A percentile compares a stretch with the other conserved stretches of the same genome.
These are phyloP conservation scores for Calyptommatus sinebrachiatus DNA, from an alignment of 2,113 vertebrate genomes.

Conservation along the genomic window DNA sequence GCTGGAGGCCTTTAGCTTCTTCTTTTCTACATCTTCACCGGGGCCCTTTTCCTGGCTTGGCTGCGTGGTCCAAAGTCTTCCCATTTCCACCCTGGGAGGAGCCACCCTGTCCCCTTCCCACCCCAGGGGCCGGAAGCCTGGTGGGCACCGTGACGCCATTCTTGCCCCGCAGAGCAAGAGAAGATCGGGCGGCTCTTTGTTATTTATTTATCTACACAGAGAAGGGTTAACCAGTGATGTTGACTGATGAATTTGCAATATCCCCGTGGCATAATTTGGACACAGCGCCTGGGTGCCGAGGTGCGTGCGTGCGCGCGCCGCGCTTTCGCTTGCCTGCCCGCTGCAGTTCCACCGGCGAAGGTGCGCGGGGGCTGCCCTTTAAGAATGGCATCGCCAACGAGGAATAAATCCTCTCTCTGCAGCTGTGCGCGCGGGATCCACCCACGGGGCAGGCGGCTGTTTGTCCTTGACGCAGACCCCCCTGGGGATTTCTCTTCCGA, in stretches of 20 bases:
- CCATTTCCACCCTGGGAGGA: neutral
- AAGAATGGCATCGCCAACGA: constrained; percentile 77
- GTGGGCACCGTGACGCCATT: too few relatives aligned
- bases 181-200: neutral
- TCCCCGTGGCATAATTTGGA: constrained; percentile 78
- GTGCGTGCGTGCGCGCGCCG: constrained; percentile 65
- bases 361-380: constrained; percentile 74
- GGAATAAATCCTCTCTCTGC: constrained; percentile 77
- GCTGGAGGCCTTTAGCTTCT: neutral
- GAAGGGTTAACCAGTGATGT: constrained; percentile 75
- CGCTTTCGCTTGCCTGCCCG: constrained; percentile 74
- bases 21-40: neutral
- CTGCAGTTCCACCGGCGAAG: constrained; percentile 83
- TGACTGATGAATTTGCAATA: constrained; percentile 79
- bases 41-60: neutral
- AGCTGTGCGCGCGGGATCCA: constrained; percentile 71
- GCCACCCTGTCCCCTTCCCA: neutral
- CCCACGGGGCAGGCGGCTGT: constrained; percentile 71
- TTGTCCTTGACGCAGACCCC: constrained; percentile 72
- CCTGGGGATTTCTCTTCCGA: constrained; percentile 56
- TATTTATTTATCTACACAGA: neutral
- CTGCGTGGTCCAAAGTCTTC: too few relatives aligned
- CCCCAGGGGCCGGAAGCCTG: neutral
- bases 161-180: neutral
- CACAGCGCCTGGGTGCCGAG: constrained; percentile 66